A percentile compares a stretch with the other conserved stretches of the same genome.
Conservation (phyloP, 92 coral and sea anemone genomes). For the Porites rus region DNA sequence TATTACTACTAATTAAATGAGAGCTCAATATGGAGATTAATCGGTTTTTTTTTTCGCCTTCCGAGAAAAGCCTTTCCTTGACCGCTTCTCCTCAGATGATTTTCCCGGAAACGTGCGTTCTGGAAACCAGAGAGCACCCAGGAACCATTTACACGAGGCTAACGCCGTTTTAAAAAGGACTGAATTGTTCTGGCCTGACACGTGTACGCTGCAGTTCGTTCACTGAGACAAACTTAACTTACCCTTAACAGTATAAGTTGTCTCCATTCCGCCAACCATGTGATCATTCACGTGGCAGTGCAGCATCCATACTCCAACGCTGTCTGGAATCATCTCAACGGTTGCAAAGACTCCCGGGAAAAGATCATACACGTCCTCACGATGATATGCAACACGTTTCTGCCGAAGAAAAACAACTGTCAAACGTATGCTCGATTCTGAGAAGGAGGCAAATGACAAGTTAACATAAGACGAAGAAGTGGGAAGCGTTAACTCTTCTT, state of each 20-base stretch:
- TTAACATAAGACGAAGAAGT: too few species aligned
- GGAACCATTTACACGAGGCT: too few species aligned
- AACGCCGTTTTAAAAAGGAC: not conserved
- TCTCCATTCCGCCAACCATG: conserved; percentile 91
- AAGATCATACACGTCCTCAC: conserved; percentile 88
- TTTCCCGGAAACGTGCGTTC: too few species aligned
- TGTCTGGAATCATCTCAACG: conserved; percentile 87
- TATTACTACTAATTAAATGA: too few species aligned
- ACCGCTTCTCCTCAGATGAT: too few species aligned
- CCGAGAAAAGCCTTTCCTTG: too few species aligned
- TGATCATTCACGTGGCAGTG: conserved; percentile 99
- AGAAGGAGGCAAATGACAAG: too few species aligned
- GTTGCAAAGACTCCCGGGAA: conserved; percentile 94
- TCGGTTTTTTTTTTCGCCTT: too few species aligned
- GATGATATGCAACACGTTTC: conserved; percentile 74
- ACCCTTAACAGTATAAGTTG: conserved; percentile 66
- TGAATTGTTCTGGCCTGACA: not conserved
- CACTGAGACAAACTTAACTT: not conserved
- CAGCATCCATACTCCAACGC: conserved; percentile 86
- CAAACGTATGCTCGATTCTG: too few species aligned
- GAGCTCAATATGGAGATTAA: too few species aligned
- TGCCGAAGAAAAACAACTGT: conserved; percentile 5
- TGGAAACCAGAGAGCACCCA: too few species aligned
- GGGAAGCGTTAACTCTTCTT: too few species aligned
- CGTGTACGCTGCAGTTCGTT: not conserved